Conservation (phyloP, 2,113 vertebrate species). For the Orcinus orca region DNA sequence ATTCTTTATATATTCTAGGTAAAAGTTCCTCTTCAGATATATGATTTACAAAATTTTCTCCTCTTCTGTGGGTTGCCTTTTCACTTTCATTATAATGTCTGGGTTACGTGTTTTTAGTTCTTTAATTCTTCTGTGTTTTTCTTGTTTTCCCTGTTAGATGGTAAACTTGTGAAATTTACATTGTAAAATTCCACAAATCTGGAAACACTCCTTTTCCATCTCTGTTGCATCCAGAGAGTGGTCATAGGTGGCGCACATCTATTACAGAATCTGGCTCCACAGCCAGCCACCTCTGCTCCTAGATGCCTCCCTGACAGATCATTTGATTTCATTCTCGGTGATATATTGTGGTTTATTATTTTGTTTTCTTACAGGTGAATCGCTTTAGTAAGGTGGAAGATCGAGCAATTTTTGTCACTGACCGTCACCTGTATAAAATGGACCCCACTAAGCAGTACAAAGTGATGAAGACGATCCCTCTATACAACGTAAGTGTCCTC, state of each 20-base stretch:
- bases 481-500: constrained; percentile 91
- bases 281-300: background rate
- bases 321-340: background rate
- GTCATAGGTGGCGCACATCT: background rate
- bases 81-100: background rate
- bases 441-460: constrained; percentile 96
- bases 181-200: background rate
- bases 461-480: constrained; percentile 96
- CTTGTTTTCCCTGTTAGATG: background rate
- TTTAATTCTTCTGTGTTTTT: background rate
- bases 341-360: background rate
- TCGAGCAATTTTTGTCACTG: constrained; percentile 95
- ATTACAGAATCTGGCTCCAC: background rate
- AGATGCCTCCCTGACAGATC: background rate
- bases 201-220: background rate
- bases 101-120: background rate
- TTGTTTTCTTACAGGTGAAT: constrained; percentile 89
- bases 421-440: constrained; percentile 98
- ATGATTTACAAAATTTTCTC: constrained; percentile 19
- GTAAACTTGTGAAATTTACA: background rate
- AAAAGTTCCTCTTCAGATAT: background rate
- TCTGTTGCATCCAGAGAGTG: no score
- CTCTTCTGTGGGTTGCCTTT: background rate
- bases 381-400: constrained; percentile 95
- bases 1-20: background rate